Percentiles rank a stretch among this genome's conserved stretches.
These are phyloP conservation scores for Brachionus asplanchnoidis DNA, from an alignment of 1,140 invertebrate species.

Conservation along the genomic window DNA sequence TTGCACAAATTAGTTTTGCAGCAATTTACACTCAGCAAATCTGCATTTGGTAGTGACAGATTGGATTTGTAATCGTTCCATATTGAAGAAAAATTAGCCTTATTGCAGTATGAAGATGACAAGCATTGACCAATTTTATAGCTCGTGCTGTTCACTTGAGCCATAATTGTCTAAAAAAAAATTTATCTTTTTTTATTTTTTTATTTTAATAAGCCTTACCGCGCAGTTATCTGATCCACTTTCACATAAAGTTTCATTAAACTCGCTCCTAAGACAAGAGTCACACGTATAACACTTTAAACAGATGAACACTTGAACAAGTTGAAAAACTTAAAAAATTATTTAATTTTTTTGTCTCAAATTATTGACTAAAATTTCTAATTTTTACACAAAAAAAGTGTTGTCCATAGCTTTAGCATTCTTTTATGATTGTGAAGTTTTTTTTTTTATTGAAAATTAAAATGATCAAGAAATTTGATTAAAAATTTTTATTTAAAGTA, in stretches of 20 bases:
- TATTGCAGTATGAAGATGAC: neutral
- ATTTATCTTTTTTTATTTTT: neutral
- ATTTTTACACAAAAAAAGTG: neutral
- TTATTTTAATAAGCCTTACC: neutral
- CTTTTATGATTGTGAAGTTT: neutral
- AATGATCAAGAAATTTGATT: neutral
- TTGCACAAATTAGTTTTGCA: neutral
- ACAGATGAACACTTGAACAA: neutral
- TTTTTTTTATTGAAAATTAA: neutral
- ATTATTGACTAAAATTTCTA: no score
- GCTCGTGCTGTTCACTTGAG: neutral
- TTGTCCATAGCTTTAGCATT: neutral
- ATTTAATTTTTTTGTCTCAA: neutral
- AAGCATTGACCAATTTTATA: neutral
- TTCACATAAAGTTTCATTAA: neutral
- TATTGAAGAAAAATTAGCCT: neutral
- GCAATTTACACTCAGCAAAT: neutral
- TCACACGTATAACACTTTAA: neutral
- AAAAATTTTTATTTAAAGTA: neutral
- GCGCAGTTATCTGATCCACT: neutral
- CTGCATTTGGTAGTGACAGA: neutral
- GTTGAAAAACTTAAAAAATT: neutral
- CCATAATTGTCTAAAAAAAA: neutral
- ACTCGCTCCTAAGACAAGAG: neutral
- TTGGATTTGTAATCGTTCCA: neutral